Evolutionary conservation across 2,888 invertebrate species (phyloP).

Genomic region (Scaptomyza reducta): DNA sequence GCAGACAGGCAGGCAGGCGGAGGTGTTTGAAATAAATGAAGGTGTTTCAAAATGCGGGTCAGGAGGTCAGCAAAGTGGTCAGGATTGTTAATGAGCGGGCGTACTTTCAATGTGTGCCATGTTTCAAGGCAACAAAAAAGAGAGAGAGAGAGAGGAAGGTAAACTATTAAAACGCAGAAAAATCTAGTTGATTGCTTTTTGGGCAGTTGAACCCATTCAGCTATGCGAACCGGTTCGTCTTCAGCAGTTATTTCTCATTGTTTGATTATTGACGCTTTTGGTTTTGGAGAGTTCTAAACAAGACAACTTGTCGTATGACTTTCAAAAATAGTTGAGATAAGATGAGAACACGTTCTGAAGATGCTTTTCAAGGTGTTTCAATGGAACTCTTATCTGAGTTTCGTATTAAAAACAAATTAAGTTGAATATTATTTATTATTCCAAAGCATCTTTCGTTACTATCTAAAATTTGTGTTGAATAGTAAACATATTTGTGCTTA

Average conservation of each 20-base stretch:
- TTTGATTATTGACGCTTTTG: slow-evolving; percentile 14
- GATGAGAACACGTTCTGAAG: slow-evolving; percentile 10
- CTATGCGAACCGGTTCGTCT: slow-evolving; percentile 24
- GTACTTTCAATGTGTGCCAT: slow-evolving; percentile 30
- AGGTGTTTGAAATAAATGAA: too few species aligned
- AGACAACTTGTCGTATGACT: neutral
- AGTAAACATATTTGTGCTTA: neutral
- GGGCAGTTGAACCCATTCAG: slow-evolving; percentile 8
- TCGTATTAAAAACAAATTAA: too few species aligned
- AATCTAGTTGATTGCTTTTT: slow-evolving; percentile 1
- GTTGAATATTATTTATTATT: slow-evolving; percentile 6
- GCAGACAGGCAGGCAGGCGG: slow-evolving; percentile 36
- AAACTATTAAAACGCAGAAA: neutral
- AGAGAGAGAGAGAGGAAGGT: slow-evolving; percentile 8
- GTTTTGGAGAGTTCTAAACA: neutral
- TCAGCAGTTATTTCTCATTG: too few species aligned
- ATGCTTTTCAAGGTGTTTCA: neutral
- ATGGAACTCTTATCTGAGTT: too few species aligned
- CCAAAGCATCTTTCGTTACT: neutral
- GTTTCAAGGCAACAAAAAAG: slow-evolving; percentile 42
- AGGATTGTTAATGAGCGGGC: slow-evolving; percentile 33
- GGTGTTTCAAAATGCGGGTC: slow-evolving; percentile 46
- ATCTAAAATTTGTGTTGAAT: neutral
- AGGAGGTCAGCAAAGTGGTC: slow-evolving; percentile 49
- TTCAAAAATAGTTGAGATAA: slow-evolving; percentile 6